Conservation (phyloP, 2,797 vertebrate species). For the Salmo trutta region DNA sequence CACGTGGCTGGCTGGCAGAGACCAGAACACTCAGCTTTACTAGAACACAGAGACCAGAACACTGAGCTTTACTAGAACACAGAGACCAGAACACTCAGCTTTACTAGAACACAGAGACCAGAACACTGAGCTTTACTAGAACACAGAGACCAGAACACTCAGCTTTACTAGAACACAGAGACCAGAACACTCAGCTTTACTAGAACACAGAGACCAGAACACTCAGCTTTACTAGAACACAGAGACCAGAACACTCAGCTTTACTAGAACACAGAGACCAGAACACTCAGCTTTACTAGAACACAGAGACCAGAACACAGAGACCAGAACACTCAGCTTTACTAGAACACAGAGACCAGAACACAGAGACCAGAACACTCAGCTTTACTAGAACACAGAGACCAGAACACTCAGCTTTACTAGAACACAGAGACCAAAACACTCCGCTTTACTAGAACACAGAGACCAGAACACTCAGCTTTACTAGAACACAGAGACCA, state of each 20-base stretch:
- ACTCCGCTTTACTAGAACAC: no score
- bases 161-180: no score
- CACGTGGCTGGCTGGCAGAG: constrained; percentile 22
- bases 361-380: no score
- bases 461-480: background rate
- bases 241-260: no score
- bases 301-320: no score
- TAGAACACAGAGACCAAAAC: background rate
- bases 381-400: background rate
- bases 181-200: no score
- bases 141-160: background rate
- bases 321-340: no score
- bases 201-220: no score
- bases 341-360: no score
- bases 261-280: no score
- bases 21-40: background rate
- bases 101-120: background rate
- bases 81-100: background rate
- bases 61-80: background rate
- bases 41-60: background rate
- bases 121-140: background rate
- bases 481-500: background rate
- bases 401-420: background rate
- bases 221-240: no score
- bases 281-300: no score